These are phyloP conservation scores for Tridacna gigas DNA, from an alignment of 2,888 invertebrate species.

Conservation along the genomic window DNA sequence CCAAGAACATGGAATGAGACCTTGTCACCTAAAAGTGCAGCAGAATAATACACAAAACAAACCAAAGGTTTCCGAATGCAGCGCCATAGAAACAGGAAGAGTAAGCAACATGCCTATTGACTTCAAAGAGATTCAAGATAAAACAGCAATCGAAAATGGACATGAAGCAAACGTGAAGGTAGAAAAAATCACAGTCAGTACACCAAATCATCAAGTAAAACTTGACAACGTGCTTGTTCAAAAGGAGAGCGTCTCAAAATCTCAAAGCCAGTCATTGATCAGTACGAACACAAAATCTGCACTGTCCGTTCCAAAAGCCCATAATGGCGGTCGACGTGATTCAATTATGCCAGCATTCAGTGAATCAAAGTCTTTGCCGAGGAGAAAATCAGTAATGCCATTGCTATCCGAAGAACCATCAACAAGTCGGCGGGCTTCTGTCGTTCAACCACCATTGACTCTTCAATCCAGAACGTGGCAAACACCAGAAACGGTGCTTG, in stretches of 20 bases:
- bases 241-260: not conserved
- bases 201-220: not conserved
- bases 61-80: too few relatives aligned
- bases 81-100: too few relatives aligned
- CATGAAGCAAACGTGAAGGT: not conserved
- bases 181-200: not conserved
- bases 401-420: slow-evolving; percentile 18
- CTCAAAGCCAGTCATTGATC: not conserved
- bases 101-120: too few relatives aligned
- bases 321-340: not conserved
- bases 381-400: slow-evolving; percentile 30
- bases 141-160: not conserved
- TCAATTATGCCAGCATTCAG: slow-evolving; percentile 27
- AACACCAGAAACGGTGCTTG: slow-evolving; percentile 1
- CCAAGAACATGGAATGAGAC: not conserved
- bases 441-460: not conserved
- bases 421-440: slow-evolving; percentile 4
- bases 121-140: not conserved
- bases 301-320: not conserved
- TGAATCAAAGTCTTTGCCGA: slow-evolving; percentile 6
- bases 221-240: not conserved
- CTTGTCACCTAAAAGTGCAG: too few relatives aligned
- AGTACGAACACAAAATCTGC: not conserved
- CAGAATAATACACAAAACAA: too few relatives aligned
- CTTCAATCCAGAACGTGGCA: not conserved